Percentiles rank a stretch among this genome's conserved stretches.
Conservation (phyloP, 1,140 invertebrate species). For the Atopsyche davidsoni region DNA sequence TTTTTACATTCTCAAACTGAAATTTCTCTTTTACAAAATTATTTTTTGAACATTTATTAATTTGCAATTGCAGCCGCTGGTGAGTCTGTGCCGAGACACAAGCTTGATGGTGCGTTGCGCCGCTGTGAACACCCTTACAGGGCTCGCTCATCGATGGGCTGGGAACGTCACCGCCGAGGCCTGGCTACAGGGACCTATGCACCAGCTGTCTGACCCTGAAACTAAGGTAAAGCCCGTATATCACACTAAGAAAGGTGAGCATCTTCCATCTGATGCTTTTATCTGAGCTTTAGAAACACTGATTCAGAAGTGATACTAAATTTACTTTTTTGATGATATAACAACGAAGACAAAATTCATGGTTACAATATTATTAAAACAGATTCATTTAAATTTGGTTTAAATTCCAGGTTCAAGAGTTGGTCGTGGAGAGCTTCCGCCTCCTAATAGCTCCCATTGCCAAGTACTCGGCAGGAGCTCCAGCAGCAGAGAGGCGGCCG, state of each 20-base stretch:
- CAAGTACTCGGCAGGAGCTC: slow-evolving; percentile 23
- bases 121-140: slow-evolving; percentile 36
- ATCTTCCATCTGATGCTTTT: too few relatives aligned
- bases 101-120: slow-evolving; percentile 39
- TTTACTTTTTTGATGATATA: background rate
- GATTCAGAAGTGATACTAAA: too few relatives aligned
- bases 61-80: slow-evolving; percentile 34
- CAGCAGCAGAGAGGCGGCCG: slow-evolving; percentile 30
- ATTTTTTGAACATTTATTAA: background rate
- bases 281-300: too few relatives aligned
- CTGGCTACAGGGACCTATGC: slow-evolving; percentile 40
- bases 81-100: slow-evolving; percentile 40
- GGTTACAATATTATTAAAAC: too few relatives aligned
- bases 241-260: too few relatives aligned
- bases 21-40: slow-evolving; percentile 3
- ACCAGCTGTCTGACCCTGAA: slow-evolving; percentile 44
- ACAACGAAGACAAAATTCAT: too few relatives aligned
- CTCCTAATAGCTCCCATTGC: slow-evolving; percentile 34
- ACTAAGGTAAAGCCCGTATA: slow-evolving; percentile 26
- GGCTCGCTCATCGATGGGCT: slow-evolving; percentile 31
- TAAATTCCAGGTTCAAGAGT: slow-evolving; percentile 39
- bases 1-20: too few relatives aligned
- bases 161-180: slow-evolving; percentile 34
- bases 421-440: slow-evolving; percentile 36
- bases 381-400: background rate